Evolutionary conservation across 2,888 invertebrate species (phyloP).

Genomic region (Panzeria rudis): DNA sequence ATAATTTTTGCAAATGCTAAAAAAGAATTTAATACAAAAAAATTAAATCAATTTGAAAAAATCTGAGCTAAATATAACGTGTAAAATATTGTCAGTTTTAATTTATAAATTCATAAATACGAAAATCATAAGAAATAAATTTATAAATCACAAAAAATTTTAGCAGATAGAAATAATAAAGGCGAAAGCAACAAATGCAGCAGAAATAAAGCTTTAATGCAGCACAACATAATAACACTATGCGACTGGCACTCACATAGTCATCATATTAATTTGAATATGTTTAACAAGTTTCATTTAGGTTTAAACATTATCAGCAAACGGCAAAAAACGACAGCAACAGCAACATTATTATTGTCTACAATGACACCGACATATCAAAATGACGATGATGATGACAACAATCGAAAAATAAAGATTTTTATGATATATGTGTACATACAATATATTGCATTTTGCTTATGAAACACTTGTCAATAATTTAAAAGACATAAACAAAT

Average conservation of each 20-base stretch:
- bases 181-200: slow-evolving; percentile 24
- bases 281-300: slow-evolving; percentile 62
- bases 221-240: slow-evolving; percentile 5
- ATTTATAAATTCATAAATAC: slow-evolving; percentile 62
- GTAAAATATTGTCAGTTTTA: slow-evolving; percentile 57
- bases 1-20: slow-evolving; percentile 13
- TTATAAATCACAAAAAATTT: neutral
- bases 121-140: slow-evolving; percentile 42
- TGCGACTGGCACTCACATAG: slow-evolving; percentile 39
- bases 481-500: neutral
- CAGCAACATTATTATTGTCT: neutral
- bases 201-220: slow-evolving; percentile 6
- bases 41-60: slow-evolving; percentile 29
- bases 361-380: slow-evolving; percentile 20
- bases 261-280: slow-evolving; percentile 62
- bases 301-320: slow-evolving; percentile 54
- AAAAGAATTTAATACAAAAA: slow-evolving; percentile 6
- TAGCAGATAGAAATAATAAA: neutral
- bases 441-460: neutral
- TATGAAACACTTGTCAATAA: slow-evolving; percentile 2
- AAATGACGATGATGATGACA: slow-evolving; percentile 14
- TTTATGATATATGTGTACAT: neutral
- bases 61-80: slow-evolving; percentile 20
- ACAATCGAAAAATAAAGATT: neutral
- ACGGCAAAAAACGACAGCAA: neutral